A percentile compares a stretch with the other conserved stretches of the same genome.
Evolutionary conservation across 2,888 invertebrate species (phyloP).

Genomic region (Hylaea fasciaria): DNA sequence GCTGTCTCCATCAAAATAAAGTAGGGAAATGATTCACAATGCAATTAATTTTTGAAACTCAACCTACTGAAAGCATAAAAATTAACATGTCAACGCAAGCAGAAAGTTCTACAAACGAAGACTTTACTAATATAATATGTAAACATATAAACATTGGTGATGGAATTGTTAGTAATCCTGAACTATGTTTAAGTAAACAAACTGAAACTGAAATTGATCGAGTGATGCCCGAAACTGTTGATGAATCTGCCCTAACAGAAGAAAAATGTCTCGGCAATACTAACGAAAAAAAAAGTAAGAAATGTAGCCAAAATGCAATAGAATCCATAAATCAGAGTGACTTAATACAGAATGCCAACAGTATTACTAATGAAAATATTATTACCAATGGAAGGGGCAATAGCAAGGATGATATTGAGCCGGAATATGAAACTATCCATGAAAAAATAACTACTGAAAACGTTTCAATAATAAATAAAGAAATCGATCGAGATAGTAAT

Average conservation of each 20-base stretch:
- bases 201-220: not conserved
- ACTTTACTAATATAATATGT: constrained; percentile 45
- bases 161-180: constrained; percentile 27
- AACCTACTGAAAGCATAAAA: constrained; percentile 57
- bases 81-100: constrained; percentile 67
- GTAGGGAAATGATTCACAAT: constrained; percentile 69
- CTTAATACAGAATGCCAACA: not conserved
- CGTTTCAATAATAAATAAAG: not conserved
- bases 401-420: constrained; percentile 4
- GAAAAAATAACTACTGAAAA: not conserved
- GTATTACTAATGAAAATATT: constrained; percentile 3
- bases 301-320: not conserved
- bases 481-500: not conserved
- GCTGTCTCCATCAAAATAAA: constrained; percentile 43
- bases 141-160: constrained; percentile 46
- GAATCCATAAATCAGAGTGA: not conserved
- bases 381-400: constrained; percentile 3
- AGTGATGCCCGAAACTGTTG: not conserved
- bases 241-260: not conserved
- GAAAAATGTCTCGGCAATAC: not conserved
- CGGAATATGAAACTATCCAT: constrained; percentile 3
- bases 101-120: constrained; percentile 47
- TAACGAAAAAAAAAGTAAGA: no score
- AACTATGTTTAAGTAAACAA: constrained; percentile 10
- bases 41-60: constrained; percentile 74